A percentile compares a stretch with the other conserved stretches of the same genome.
These are phyloP conservation scores for Cynoglossus semilaevis DNA, from an alignment of 2,113 vertebrate genomes.

Conservation along the genomic window DNA sequence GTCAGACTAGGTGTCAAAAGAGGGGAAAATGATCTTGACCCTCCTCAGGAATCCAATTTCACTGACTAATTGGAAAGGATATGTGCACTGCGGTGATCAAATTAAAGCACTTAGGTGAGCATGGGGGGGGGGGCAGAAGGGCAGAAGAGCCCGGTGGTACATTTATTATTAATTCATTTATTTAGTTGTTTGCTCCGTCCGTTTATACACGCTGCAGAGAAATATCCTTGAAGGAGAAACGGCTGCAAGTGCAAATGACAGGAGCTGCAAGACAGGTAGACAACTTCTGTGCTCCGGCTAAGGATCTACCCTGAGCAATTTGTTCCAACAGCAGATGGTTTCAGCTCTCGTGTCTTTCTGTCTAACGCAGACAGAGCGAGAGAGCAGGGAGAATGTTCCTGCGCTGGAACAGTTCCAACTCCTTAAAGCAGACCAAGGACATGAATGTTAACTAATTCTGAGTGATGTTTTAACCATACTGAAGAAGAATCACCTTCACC, in stretches of 20 bases:
- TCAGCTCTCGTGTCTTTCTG: slow-evolving; percentile 2
- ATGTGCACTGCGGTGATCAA: slow-evolving; percentile 49
- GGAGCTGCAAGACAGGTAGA: slow-evolving; percentile 40
- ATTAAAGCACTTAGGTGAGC: slow-evolving; percentile 44
- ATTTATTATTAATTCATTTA: slow-evolving; percentile 23
- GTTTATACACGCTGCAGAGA: slow-evolving; percentile 27
- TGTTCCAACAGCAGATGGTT: slow-evolving; percentile 49
- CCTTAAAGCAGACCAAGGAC: too few species aligned
- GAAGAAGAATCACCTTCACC: too few species aligned
- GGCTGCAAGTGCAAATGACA: slow-evolving; percentile 40
- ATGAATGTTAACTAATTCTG: too few species aligned
- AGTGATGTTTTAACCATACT: too few species aligned
- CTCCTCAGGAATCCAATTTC: slow-evolving; percentile 46
- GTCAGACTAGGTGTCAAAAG: slow-evolving; percentile 10
- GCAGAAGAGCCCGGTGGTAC: slow-evolving; percentile 21
- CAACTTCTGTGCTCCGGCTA: slow-evolving; percentile 7
- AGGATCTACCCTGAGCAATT: slow-evolving; percentile 43
- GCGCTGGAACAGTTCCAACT: too few species aligned
- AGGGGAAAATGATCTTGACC: slow-evolving; percentile 50
- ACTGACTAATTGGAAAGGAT: slow-evolving; percentile 55
- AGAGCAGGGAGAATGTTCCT: neutral
- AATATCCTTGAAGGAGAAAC: slow-evolving; percentile 31
- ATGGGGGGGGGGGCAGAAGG: neutral
- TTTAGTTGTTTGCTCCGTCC: neutral
- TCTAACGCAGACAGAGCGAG: slow-evolving; percentile 31